A percentile compares a stretch with the other conserved stretches of the same genome.
phyloP scores from a whole-genome alignment of 2,797 vertebrate species.

The Semaprochilodus insignis region DNA sequence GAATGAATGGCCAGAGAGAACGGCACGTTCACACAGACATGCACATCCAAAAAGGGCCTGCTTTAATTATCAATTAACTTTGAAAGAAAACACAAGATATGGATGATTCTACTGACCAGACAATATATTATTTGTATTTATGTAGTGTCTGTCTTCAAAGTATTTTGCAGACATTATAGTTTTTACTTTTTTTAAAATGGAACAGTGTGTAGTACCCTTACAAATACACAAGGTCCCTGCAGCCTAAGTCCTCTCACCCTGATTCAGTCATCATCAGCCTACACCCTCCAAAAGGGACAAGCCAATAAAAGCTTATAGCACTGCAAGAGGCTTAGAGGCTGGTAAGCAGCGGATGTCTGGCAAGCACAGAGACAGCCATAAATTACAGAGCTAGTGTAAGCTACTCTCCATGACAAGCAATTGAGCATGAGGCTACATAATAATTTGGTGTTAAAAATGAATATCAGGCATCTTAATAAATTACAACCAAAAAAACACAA shows the following conservation, averaged over 20 bases:
- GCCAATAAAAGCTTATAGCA: constrained; percentile 31
- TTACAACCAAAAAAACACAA: background rate
- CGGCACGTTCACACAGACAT: background rate
- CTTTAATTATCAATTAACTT: background rate
- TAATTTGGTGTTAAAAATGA: background rate
- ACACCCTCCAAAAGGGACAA: constrained; percentile 2
- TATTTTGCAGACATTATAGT: background rate
- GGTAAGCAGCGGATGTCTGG: constrained; percentile 12
- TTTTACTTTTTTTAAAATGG: background rate
- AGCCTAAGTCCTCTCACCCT: background rate
- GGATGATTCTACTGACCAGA: background rate
- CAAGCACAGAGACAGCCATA: background rate
- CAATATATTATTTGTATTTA: background rate
- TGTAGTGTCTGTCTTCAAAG: background rate
- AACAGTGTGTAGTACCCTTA: background rate
- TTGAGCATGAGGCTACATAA: background rate
- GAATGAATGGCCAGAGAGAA: background rate
- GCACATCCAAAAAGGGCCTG: background rate
- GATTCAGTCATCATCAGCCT: constrained; percentile 19
- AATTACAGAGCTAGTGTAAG: background rate
- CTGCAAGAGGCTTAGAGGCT: constrained; percentile 64
- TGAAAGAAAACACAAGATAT: background rate
- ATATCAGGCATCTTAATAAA: background rate
- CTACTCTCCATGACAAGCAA: background rate
- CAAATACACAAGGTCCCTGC: background rate